Evolutionary conservation across 2,113 vertebrate species (phyloP), one percentile per base, ranked within the genome.

Genomic region (Empidonax alnorum): DNA sequence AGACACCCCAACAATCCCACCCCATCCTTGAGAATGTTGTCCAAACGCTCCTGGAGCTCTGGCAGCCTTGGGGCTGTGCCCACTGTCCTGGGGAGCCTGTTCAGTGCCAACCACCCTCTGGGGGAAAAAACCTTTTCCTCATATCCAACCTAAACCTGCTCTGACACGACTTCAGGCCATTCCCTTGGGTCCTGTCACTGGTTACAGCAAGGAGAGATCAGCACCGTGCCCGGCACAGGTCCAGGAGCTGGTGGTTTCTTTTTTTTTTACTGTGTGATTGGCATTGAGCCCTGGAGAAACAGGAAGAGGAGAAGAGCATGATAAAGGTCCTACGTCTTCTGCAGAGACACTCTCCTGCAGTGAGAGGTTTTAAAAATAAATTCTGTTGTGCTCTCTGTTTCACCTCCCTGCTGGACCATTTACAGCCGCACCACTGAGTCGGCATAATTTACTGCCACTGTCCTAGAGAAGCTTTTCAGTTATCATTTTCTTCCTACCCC

Each of bases 91-190:
- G 41, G 56, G 23, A 78, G 65, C 41, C 55, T 39, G 41, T 59
- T 42, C 66, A 65, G 41, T 27, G 75, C 58, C 42, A 42, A 10
- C 28, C 16, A 55, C 49, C 28, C 41, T 63, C 66, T 72, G 66
- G 66, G 59, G 20, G 11, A 22, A 52, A 14, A 14, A 50, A 0
- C 37, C 35, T 81, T 35, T 19, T 4, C 28, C 50, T 42, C 6
- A 52, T 1, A 2, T 2, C 59, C 52, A 0, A 2, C 7, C 33
- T 1, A 1, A 20, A 0, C 18, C 68, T 28, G 1, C 27, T 11
- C 44, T 88, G 37, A 10, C 27, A 44, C 30, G 59, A 12, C 44
- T 37, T 27, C 23, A 59, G 68, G 14, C 2, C 0, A 2, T 0
- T 28, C 12, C 6, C 21, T 5, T 35, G 25, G 7, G 21, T 50